Percentiles rank a stretch among this genome's conserved stretches.
These are phyloP conservation scores for Lymantria monacha DNA, from an alignment of 2,888 invertebrate species.

Conservation along the genomic window DNA sequence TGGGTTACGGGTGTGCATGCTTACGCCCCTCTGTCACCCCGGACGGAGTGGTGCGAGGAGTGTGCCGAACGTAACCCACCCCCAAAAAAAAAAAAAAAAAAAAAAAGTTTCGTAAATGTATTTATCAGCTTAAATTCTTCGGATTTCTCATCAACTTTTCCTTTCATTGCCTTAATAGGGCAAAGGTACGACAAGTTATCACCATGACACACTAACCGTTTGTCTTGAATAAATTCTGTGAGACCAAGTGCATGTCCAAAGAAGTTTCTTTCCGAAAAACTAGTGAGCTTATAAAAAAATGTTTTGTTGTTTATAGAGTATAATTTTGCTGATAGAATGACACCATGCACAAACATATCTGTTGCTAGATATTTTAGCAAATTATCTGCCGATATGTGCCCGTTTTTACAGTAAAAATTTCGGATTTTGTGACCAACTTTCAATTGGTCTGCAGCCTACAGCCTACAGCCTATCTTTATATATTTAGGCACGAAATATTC, in stretches of 20 bases:
- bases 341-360: conserved; percentile 40
- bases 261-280: conserved; percentile 50
- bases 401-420: conserved; percentile 45
- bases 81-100: too few species aligned
- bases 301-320: conserved; percentile 39
- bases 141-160: conserved; percentile 34
- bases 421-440: conserved; percentile 44
- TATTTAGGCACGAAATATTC: conserved; percentile 49
- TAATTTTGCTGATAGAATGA: conserved; percentile 40
- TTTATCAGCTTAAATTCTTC: conserved; percentile 46
- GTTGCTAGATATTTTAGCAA: conserved; percentile 35
- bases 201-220: conserved; percentile 38
- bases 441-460: conserved; percentile 41
- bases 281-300: conserved; percentile 54
- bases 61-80: too few species aligned
- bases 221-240: conserved; percentile 20
- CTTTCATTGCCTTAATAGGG: conserved; percentile 23
- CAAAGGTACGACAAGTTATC: conserved; percentile 58
- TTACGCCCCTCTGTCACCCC: too few species aligned
- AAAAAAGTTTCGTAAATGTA: conserved; percentile 41
- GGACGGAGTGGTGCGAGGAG: too few species aligned
- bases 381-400: conserved; percentile 32
- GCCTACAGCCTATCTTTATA: conserved; percentile 38
- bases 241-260: conserved; percentile 31
- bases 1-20: too few species aligned